Evolutionary conservation across 2,113 vertebrate genomes (phyloP).

Genomic region (Catharus fuscescens): DNA sequence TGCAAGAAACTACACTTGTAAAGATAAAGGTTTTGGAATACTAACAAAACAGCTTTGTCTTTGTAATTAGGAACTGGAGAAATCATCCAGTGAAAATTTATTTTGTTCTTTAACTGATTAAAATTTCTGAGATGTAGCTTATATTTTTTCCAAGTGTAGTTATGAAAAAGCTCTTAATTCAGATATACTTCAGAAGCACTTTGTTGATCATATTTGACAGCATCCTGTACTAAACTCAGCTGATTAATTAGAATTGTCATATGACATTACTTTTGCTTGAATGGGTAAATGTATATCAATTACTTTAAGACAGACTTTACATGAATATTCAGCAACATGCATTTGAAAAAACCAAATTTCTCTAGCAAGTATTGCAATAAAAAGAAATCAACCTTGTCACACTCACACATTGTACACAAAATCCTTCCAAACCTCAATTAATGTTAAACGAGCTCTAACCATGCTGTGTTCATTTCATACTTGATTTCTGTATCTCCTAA

Average conservation of each 20-base stretch:
- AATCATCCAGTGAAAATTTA: neutral
- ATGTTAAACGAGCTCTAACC: neutral
- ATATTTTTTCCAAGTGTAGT: neutral
- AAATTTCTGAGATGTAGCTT: neutral
- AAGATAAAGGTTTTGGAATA: neutral
- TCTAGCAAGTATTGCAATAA: neutral
- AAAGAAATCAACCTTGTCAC: neutral
- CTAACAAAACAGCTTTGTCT: neutral
- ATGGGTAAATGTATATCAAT: neutral
- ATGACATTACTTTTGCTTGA: neutral
- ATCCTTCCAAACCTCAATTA: neutral
- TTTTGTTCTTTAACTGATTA: neutral
- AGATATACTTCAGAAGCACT: neutral
- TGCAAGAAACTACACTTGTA: neutral
- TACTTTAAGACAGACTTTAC: neutral
- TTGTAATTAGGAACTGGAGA: neutral
- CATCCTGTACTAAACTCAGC: neutral
- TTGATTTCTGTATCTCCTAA: neutral
- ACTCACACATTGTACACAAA: neutral
- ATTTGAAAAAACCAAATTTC: neutral
- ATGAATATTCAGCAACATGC: neutral
- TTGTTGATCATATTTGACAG: neutral
- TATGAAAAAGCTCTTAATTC: neutral
- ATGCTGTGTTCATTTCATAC: neutral
- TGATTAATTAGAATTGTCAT: slow-evolving; percentile 9